phyloP scores from a whole-genome alignment of 2,797 vertebrate genomes.

The Macropodus opercularis region DNA sequence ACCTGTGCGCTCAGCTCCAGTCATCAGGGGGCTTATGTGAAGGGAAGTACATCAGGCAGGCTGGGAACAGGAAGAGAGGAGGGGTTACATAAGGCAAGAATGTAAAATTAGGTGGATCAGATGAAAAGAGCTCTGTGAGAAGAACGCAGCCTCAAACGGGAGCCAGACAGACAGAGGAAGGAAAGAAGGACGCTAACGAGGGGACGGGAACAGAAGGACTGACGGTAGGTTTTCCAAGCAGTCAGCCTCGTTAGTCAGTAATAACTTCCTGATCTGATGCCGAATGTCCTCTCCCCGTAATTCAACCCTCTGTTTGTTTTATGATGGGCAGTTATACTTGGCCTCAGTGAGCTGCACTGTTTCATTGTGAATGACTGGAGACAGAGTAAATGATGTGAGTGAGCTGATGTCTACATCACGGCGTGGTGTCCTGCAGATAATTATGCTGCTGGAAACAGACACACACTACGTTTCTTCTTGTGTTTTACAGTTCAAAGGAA shows the following conservation, averaged over 20 bases:
- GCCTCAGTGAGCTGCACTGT: constrained; percentile 53
- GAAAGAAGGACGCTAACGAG: constrained; percentile 41
- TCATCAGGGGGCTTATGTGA: constrained; percentile 28
- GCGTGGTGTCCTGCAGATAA: background rate
- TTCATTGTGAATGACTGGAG: constrained; percentile 42
- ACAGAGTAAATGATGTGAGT: constrained; percentile 24
- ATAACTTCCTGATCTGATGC: constrained; percentile 55
- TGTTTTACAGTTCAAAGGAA: background rate
- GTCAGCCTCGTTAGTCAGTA: constrained; percentile 33
- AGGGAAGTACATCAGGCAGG: constrained; percentile 18
- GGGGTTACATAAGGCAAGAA: constrained; percentile 45
- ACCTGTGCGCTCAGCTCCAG: constrained; percentile 19
- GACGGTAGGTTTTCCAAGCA: constrained; percentile 61
- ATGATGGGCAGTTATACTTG: constrained; percentile 48
- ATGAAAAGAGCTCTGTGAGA: constrained; percentile 38
- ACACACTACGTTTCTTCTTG: background rate
- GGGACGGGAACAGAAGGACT: constrained; percentile 41
- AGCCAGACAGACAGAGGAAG: constrained; percentile 40
- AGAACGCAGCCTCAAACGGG: constrained; percentile 29
- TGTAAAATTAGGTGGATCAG: constrained; percentile 56
- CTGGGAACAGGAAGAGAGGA: constrained; percentile 26
- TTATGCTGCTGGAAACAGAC: background rate
- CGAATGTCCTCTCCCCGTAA: constrained; percentile 53
- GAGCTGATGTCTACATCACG: background rate
- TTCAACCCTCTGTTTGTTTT: constrained; percentile 49